These are phyloP conservation scores for Drosophila acutilabella DNA, from an alignment of 2,888 invertebrate species.

Conservation along the genomic window DNA sequence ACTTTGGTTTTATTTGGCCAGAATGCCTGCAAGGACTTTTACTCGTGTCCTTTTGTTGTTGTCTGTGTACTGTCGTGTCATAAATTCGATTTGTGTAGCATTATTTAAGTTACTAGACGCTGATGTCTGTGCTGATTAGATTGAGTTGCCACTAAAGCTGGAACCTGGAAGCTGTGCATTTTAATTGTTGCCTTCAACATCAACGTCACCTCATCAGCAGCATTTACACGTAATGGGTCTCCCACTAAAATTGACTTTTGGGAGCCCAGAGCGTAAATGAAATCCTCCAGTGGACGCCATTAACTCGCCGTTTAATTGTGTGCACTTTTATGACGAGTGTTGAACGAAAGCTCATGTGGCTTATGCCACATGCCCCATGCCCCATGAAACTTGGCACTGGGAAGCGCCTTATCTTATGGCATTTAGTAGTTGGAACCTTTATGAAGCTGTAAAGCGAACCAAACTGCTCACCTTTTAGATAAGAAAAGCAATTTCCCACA, in stretches of 20 bases:
- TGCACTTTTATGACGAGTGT: conserved; percentile 77
- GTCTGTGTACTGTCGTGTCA: conserved; percentile 49
- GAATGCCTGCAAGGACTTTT: conserved; percentile 43
- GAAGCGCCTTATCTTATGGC: conserved; percentile 63
- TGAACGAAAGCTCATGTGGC: conserved; percentile 65
- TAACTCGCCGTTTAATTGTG: conserved; percentile 77
- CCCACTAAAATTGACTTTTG: conserved; percentile 73
- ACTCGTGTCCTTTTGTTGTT: not conserved
- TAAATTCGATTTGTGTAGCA: conserved; percentile 79
- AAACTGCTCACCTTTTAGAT: conserved; percentile 59
- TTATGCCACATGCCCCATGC: conserved; percentile 1
- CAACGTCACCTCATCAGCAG: conserved; percentile 80
- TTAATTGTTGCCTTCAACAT: conserved; percentile 70
- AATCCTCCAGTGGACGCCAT: conserved; percentile 67
- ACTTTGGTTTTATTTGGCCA: conserved; percentile 67
- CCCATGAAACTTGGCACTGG: too few relatives aligned
- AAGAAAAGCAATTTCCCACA: conserved; percentile 32
- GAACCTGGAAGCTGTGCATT: conserved; percentile 41
- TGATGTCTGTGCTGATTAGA: conserved; percentile 74
- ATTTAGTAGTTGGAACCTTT: conserved; percentile 55
- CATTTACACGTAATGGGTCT: conserved; percentile 78
- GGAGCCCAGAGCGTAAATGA: conserved; percentile 39
- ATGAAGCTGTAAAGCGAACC: conserved; percentile 60
- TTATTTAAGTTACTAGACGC: conserved; percentile 71
- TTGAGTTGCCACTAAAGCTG: conserved; percentile 50